Conservation (phyloP, 2,797 vertebrate species). For the Arctocebus calabarensis region DNA sequence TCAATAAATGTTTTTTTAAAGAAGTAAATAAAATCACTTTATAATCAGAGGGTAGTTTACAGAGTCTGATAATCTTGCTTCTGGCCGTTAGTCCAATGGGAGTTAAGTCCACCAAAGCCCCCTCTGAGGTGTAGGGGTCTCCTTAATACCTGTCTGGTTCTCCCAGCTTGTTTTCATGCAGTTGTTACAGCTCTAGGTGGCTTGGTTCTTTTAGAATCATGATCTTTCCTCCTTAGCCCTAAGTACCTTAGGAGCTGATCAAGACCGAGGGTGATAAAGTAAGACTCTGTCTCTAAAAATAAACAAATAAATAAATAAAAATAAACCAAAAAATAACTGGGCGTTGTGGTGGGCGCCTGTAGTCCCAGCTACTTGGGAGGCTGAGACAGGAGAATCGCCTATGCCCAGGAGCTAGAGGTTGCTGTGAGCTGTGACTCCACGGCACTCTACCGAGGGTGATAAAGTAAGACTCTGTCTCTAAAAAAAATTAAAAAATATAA, state of each 20-base stretch:
- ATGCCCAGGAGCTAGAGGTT: too few species aligned
- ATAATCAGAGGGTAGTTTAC: neutral
- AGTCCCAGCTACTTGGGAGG: too few species aligned
- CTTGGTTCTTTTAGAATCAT: neutral
- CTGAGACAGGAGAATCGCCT: too few species aligned
- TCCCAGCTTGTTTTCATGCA: conserved; percentile 3
- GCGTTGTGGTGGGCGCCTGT: too few species aligned
- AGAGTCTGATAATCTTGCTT: neutral
- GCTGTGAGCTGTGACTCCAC: too few species aligned
- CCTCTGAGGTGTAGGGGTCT: neutral
- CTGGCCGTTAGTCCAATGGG: neutral
- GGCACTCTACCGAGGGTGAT: too few species aligned
- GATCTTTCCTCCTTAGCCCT: conserved; percentile 11
- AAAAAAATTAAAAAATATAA: too few species aligned
- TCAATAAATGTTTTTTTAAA: neutral
- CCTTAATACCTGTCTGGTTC: neutral
- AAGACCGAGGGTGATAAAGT: neutral
- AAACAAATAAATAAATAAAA: too few species aligned
- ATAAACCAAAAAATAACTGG: too few species aligned
- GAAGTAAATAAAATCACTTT: neutral
- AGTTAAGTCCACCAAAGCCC: neutral
- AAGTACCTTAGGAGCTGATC: neutral
- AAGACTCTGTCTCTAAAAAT: too few species aligned
- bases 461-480: too few species aligned
- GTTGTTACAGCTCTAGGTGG: neutral